Evolutionary conservation across 2,113 vertebrate species (phyloP).

Genomic region (Neolamprologus hecqui): DNA sequence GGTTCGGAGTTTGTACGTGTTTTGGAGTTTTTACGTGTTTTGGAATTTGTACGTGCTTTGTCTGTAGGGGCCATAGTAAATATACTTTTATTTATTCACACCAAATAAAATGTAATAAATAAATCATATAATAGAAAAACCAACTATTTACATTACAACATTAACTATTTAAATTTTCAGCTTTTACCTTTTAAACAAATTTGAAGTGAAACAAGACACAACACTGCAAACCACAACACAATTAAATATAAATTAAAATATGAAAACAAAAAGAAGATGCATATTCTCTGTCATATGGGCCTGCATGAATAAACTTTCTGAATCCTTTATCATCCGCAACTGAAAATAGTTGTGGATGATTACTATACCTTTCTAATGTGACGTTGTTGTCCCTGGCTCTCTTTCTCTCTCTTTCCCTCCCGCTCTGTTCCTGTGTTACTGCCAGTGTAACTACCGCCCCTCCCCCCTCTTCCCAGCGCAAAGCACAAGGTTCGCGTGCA

Average conservation of each 20-base stretch:
- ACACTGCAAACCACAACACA: not conserved
- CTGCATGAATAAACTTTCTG: not conserved
- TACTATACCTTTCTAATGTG: not conserved
- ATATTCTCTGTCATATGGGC: fast-evolving
- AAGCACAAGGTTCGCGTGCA: fast-evolving
- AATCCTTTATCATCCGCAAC: not conserved
- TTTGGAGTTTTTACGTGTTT: fast-evolving
- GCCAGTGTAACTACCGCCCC: not conserved
- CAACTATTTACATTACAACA: not conserved
- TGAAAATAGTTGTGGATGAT: not conserved
- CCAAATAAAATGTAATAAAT: not conserved
- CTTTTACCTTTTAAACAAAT: not conserved
- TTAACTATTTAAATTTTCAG: not conserved
- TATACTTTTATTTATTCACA: not conserved
- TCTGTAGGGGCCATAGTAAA: fast-evolving
- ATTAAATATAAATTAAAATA: not conserved
- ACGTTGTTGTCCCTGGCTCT: not conserved
- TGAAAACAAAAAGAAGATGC: fast-evolving
- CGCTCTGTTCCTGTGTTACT: not conserved
- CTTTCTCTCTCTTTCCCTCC: not conserved
- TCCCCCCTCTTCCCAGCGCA: not conserved
- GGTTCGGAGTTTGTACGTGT: too few relatives aligned
- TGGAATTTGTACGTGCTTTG: fast-evolving
- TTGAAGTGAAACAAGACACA: fast-evolving
- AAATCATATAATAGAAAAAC: not conserved